phyloP scores from a whole-genome alignment of 2,797 vertebrate species.

The Diplodus sargus region DNA sequence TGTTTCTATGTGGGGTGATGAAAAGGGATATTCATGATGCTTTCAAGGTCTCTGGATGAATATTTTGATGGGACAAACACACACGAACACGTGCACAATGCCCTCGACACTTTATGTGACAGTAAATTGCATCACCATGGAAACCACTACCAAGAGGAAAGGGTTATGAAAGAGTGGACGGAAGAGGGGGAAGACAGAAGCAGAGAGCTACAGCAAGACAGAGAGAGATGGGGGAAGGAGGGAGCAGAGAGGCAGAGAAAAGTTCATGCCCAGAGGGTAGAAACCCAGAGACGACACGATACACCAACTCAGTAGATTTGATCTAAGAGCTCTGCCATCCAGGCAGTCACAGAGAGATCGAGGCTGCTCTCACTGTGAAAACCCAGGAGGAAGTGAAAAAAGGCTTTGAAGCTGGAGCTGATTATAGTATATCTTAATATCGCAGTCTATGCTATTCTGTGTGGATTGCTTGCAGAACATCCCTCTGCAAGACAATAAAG shows the following conservation, averaged over 20 bases:
- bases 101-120: slow-evolving; percentile 75
- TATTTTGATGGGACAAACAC: slow-evolving; percentile 70
- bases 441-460: slow-evolving; percentile 9
- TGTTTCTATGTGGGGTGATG: slow-evolving; percentile 50
- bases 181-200: slow-evolving; percentile 41
- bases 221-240: slow-evolving; percentile 1
- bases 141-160: slow-evolving; percentile 78
- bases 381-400: slow-evolving; percentile 40
- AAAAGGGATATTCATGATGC: slow-evolving; percentile 54
- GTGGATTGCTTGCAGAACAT: slow-evolving; percentile 4
- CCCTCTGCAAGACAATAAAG: not conserved
- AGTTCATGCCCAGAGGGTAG: slow-evolving; percentile 58
- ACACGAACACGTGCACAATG: slow-evolving; percentile 50
- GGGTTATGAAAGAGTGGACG: slow-evolving; percentile 62
- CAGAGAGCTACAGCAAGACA: slow-evolving; percentile 23
- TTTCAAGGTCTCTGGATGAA: slow-evolving; percentile 69
- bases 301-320: slow-evolving; percentile 57
- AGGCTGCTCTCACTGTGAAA: slow-evolving; percentile 30
- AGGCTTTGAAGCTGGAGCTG: slow-evolving; percentile 47
- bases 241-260: slow-evolving; percentile 23
- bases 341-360: slow-evolving; percentile 26
- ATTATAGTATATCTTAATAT: slow-evolving; percentile 42
- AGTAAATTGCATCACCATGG: slow-evolving; percentile 82
- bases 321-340: slow-evolving; percentile 54
- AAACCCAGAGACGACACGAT: slow-evolving; percentile 46